Evolutionary conservation across 2,888 invertebrate genomes (phyloP).

Genomic region (Maniola hyperantus): DNA sequence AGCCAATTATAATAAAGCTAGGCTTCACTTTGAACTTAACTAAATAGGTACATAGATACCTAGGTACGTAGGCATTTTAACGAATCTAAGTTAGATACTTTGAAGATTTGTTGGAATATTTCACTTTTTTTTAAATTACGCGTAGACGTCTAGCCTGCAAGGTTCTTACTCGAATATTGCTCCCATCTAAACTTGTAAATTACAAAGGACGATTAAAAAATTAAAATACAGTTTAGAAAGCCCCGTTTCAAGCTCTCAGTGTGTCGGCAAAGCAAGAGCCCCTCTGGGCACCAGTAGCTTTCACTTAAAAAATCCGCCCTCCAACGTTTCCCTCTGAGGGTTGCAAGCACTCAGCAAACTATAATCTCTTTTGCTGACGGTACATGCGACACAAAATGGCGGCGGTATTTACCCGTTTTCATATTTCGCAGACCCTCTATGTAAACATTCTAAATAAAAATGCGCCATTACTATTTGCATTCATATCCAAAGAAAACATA

Average conservation of each 20-base stretch:
- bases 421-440: conserved; percentile 66
- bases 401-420: conserved; percentile 60
- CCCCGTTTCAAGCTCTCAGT: conserved; percentile 3
- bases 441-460: conserved; percentile 80
- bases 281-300: conserved; percentile 35
- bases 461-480: conserved; percentile 82
- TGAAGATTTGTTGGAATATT: too few species aligned
- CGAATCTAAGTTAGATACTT: too few species aligned
- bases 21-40: too few species aligned
- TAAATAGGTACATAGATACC: too few species aligned
- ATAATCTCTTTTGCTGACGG: conserved; percentile 65
- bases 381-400: conserved; percentile 72
- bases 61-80: too few species aligned
- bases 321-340: conserved; percentile 17
- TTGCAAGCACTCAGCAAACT: conserved; percentile 35
- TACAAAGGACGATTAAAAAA: conserved; percentile 29
- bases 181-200: conserved; percentile 13
- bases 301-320: conserved; percentile 36
- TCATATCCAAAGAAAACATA: conserved; percentile 83
- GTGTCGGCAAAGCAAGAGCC: conserved; percentile 22
- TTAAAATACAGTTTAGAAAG: conserved; percentile 35
- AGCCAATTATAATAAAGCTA: too few species aligned
- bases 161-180: background rate
- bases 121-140: too few species aligned
- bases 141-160: background rate